phyloP scores from a whole-genome alignment of 2,113 vertebrate species.

The Sturnira hondurensis region DNA sequence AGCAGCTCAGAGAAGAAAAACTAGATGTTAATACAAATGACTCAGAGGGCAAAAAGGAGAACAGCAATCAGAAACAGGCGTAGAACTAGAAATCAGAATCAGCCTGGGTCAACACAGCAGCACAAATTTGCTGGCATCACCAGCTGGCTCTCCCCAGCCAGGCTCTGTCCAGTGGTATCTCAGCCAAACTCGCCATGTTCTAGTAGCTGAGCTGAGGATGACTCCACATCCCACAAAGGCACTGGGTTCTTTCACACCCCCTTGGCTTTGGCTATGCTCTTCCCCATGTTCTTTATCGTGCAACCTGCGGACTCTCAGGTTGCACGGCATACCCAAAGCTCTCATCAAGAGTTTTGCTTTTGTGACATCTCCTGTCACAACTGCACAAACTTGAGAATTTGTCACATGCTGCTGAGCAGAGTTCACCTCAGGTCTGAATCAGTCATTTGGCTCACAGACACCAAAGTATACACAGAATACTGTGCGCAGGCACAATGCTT shows the following conservation, averaged over 20 bases:
- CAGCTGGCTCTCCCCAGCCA: no score
- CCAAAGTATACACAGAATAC: no score
- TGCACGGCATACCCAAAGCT: background rate
- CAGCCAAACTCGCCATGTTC: fast-evolving
- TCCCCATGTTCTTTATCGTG: background rate
- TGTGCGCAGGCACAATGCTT: fast-evolving
- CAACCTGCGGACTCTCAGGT: background rate
- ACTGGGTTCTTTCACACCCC: background rate
- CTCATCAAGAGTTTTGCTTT: background rate
- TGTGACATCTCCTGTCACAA: no score
- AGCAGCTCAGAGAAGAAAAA: background rate
- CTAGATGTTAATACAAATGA: background rate
- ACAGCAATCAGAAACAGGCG: background rate
- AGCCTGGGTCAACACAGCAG: fast-evolving
- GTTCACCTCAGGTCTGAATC: background rate
- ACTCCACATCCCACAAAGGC: background rate
- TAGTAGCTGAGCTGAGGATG: background rate
- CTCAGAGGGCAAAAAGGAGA: background rate
- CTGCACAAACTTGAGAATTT: background rate
- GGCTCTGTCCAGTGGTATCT: background rate
- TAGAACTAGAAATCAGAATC: background rate
- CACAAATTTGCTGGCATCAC: fast-evolving
- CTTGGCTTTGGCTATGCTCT: background rate
- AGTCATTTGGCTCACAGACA: background rate
- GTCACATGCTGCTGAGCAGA: fast-evolving